Percentiles rank a stretch among this genome's conserved stretches.
Conservation (phyloP, 2,888 invertebrate genomes). For the Emmelina monodactyla region DNA sequence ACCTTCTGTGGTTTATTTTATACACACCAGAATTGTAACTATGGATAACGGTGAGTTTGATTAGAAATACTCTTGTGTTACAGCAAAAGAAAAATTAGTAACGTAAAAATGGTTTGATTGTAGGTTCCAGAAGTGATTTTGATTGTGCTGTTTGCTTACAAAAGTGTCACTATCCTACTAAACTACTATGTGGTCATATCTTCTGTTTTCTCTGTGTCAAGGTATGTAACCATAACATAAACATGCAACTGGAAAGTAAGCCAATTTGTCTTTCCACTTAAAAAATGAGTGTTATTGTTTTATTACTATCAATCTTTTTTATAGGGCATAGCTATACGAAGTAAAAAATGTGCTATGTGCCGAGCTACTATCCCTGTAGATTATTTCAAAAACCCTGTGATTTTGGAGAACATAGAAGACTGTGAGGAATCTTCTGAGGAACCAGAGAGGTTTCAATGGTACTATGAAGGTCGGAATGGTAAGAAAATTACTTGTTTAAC, state of each 20-base stretch:
- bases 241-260: not conserved
- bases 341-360: conserved; percentile 92
- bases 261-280: not conserved
- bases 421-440: conserved; percentile 16
- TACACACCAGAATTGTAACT: too few species aligned
- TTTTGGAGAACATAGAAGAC: conserved; percentile 61
- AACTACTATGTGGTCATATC: conserved; percentile 92
- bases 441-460: conserved; percentile 86
- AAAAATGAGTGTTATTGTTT: not conserved
- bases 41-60: too few species aligned
- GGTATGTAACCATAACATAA: conserved; percentile 29
- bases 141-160: conserved; percentile 95
- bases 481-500: conserved; percentile 26
- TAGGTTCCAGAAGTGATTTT: too few species aligned
- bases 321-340: conserved; percentile 84
- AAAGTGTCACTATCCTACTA: conserved; percentile 89
- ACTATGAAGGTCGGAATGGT: conserved; percentile 95
- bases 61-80: too few species aligned
- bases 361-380: conserved; percentile 88
- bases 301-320: conserved; percentile 9
- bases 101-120: too few species aligned
- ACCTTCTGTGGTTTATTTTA: too few species aligned
- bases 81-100: too few species aligned
- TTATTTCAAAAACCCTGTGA: conserved; percentile 84
- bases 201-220: conserved; percentile 97